phyloP scores from a whole-genome alignment of 64 coral and sea anemone species.

The Montipora sp. region DNA sequence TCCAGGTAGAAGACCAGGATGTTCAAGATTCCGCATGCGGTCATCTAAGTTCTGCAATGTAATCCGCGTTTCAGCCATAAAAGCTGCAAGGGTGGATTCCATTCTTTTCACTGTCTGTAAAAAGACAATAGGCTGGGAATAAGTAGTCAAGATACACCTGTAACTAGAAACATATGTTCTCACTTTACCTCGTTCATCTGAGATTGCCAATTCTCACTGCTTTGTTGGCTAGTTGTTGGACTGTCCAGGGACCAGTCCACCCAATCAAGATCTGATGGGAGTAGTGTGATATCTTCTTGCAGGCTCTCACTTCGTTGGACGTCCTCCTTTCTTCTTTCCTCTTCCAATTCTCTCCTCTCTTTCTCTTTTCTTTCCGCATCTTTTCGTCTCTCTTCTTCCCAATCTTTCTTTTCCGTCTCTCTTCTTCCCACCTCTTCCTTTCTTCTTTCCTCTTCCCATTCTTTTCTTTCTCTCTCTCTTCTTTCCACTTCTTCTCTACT shows the following conservation, averaged over 20 bases:
- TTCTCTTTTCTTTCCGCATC: background rate
- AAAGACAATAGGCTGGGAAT: background rate
- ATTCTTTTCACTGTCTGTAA: background rate
- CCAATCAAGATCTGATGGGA: background rate
- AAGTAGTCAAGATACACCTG: background rate
- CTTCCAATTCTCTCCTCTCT: background rate
- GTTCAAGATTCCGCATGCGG: background rate
- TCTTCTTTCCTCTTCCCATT: background rate
- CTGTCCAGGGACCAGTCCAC: background rate
- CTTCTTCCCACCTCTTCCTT: background rate
- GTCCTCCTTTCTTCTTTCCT: background rate
- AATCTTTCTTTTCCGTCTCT: background rate
- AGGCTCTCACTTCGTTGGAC: background rate
- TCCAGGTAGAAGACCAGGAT: background rate
- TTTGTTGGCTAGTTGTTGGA: background rate
- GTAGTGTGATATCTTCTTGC: background rate
- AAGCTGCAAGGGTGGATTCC: background rate
- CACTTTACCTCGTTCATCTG: background rate
- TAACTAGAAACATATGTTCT: constrained; percentile 2
- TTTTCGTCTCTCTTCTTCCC: background rate
- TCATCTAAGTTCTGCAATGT: background rate
- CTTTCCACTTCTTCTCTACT: background rate
- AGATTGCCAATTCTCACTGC: constrained; percentile 1
- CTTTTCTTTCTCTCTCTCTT: background rate
- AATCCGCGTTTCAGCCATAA: background rate